Evolutionary conservation across 2,113 vertebrate species (phyloP).

Genomic region (Corythoichthys haematopterus): DNA sequence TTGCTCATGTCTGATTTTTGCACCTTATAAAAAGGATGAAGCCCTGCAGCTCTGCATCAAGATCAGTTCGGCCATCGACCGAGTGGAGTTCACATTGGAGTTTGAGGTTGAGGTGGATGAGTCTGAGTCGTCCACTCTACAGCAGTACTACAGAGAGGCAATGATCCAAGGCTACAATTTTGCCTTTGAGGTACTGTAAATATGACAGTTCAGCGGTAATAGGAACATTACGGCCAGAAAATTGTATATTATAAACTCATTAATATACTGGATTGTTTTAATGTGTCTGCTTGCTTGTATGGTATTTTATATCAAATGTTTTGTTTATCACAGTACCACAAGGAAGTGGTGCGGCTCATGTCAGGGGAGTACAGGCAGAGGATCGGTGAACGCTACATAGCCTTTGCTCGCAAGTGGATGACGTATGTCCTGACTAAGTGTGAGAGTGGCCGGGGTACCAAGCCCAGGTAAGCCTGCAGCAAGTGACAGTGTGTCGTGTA

Average conservation of each 20-base stretch:
- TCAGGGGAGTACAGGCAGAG: conserved; percentile 94
- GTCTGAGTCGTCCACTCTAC: conserved; percentile 83
- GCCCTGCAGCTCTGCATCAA: conserved; percentile 91
- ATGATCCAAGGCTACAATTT: conserved; percentile 99
- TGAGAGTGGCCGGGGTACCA: conserved; percentile 93
- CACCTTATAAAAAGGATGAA: conserved; percentile 73
- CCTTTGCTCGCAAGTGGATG: conserved; percentile 97
- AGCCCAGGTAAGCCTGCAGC: conserved; percentile 82
- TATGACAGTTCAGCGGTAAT: not conserved
- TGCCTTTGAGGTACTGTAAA: conserved; percentile 85
- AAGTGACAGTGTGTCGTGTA: too few species aligned
- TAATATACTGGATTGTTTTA: not conserved
- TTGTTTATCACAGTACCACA: conserved; percentile 84
- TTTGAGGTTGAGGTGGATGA: conserved; percentile 92
- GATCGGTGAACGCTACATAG: conserved; percentile 94
- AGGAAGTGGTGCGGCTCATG: conserved; percentile 97
- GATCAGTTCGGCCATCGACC: conserved; percentile 87
- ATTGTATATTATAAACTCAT: not conserved
- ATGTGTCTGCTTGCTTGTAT: not conserved
- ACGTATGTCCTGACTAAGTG: conserved; percentile 96
- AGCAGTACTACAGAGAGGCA: conserved; percentile 95
- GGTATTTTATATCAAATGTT: not conserved
- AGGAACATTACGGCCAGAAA: not conserved
- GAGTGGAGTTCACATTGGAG: conserved; percentile 90
- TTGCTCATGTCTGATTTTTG: not conserved